Percentiles rank a stretch among this genome's conserved stretches.
These are phyloP conservation scores for Castor canadensis DNA, from an alignment of 2,113 vertebrate species.

Conservation along the genomic window DNA sequence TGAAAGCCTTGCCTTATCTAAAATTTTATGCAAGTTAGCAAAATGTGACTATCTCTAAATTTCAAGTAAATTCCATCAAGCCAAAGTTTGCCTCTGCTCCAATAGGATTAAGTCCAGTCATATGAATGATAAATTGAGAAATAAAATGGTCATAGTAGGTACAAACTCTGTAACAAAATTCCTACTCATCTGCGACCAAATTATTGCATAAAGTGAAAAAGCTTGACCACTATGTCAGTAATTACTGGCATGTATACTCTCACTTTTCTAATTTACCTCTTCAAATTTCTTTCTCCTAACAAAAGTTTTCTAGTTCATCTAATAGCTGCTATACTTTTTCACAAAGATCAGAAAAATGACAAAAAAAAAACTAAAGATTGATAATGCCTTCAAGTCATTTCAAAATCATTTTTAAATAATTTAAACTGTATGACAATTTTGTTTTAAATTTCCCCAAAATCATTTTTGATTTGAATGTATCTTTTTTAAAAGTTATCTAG, in stretches of 20 bases:
- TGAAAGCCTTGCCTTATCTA: conserved; percentile 42
- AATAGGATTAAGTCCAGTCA: conserved; percentile 2
- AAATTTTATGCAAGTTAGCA: conserved; percentile 60
- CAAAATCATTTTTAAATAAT: conserved; percentile 32
- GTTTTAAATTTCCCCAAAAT: conserved; percentile 10
- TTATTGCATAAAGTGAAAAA: background rate
- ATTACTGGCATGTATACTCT: background rate
- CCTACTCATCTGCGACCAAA: background rate
- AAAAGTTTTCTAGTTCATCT: background rate
- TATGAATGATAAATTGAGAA: conserved; percentile 48
- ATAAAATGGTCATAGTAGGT: background rate
- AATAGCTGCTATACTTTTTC: conserved; percentile 28
- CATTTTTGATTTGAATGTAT: background rate
- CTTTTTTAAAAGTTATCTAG: background rate
- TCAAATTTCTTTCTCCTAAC: background rate
- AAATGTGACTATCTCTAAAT: conserved; percentile 58
- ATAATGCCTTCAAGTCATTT: background rate
- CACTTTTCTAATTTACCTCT: background rate
- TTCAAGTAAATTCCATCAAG: conserved; percentile 59
- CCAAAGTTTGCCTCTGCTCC: conserved; percentile 32
- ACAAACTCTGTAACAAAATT: conserved; percentile 37
- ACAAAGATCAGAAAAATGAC: background rate
- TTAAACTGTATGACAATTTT: background rate
- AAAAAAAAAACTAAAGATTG: conserved; percentile 20
- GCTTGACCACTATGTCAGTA: background rate